phyloP scores from a whole-genome alignment of 2,113 vertebrate genomes.

The Epinephelus moara region DNA sequence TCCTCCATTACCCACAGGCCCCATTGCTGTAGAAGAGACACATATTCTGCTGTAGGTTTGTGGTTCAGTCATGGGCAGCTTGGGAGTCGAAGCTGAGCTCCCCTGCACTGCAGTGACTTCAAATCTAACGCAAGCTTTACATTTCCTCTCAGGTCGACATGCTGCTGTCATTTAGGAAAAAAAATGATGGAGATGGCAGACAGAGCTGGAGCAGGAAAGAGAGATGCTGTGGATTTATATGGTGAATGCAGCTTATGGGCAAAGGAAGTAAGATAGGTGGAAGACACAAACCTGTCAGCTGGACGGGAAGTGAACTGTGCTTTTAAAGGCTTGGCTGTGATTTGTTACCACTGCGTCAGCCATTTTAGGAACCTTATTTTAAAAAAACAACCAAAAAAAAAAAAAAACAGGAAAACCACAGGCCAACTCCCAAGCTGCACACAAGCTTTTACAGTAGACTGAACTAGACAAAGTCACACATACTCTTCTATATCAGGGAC shows the following conservation, averaged over 20 bases:
- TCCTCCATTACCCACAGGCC: slow-evolving; percentile 58
- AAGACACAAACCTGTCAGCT: slow-evolving; percentile 46
- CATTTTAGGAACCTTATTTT: background rate
- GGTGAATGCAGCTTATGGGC: background rate
- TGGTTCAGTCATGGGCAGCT: slow-evolving; percentile 55
- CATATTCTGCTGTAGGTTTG: slow-evolving; percentile 21
- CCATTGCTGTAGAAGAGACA: background rate
- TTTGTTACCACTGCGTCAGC: slow-evolving; percentile 39
- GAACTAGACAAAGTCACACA: slow-evolving; percentile 49
- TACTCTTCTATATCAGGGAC: slow-evolving; percentile 31
- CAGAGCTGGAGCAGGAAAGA: background rate
- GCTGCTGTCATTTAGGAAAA: slow-evolving; percentile 1
- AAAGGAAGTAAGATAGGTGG: slow-evolving; percentile 8
- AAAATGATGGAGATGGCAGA: background rate
- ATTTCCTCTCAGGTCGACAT: slow-evolving; percentile 12
- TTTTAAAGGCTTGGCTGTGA: slow-evolving; percentile 44
- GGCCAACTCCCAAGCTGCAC: slow-evolving; percentile 65
- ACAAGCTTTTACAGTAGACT: slow-evolving; percentile 37
- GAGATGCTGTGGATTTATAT: background rate
- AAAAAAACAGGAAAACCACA: slow-evolving; percentile 50
- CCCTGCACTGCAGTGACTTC: background rate
- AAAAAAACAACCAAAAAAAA: background rate
- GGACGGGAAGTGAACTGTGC: slow-evolving; percentile 55
- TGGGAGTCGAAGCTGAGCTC: slow-evolving; percentile 47
- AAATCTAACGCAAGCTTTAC: background rate